Base-by-base conservation (phyloP, 2,797 vertebrate genomes). In the Myotis findleyi region DNA sequence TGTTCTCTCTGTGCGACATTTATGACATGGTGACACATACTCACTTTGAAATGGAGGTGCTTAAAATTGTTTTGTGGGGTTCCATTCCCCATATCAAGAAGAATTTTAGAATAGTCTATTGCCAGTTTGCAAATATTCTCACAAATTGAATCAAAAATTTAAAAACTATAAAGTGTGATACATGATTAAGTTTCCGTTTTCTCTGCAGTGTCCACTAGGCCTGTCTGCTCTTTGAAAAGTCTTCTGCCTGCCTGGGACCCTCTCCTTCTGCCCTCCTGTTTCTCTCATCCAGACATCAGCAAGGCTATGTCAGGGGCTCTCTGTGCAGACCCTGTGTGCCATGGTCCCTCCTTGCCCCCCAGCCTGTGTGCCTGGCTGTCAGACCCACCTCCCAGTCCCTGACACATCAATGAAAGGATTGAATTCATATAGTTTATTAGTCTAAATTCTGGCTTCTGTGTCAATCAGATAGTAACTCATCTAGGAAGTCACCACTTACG, bases 391-490 rank as follows among this genome's bases (percentile, higher is more conserved):
- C 17, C 44, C 75, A 84, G 55, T 55, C 72, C 47, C 49, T 87
- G 76, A n/a, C 73, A 8, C 62, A 81, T 76, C 87, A 83, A 75
- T 66, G 36, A 93, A 93, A 80, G 25, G 38, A 86, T 44, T 83
- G 86, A 81, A 94, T 94, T 92, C 75, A 77, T 77, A 27, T 25
- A 64, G 6, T 76, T 87, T 87, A 77, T 89, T 92, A 62, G 12
- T 86, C 27, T 81, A 75, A 92, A 75, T 76, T 92, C 30, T 76
- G 27, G 36, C 36, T 88, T 72, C 89, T 90, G 64, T 18, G 33
- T 89, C 84, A 94, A 2, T 91, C 3, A 71, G 55, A 79, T 83
- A 87, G 77, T 93, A 93, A 89, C 73, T 91, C 33, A 91, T 44
- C 76, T 57, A 84, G 77, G 82, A 89, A 91, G 80, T 95, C 79